These are phyloP conservation scores for Drosophila fulvimacula DNA, from an alignment of 2,888 invertebrate genomes.

Conservation along the genomic window DNA sequence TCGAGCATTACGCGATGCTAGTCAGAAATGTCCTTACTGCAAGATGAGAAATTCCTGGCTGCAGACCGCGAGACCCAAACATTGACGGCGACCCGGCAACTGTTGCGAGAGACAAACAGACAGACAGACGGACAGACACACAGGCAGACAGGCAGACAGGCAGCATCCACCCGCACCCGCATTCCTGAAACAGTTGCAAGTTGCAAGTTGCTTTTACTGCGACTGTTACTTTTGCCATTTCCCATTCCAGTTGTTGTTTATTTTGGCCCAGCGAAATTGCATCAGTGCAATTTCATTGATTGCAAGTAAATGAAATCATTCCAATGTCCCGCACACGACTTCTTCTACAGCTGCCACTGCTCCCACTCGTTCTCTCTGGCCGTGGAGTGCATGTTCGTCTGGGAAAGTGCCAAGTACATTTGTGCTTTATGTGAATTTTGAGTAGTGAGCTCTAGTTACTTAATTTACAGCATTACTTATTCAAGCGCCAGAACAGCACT, in stretches of 20 bases:
- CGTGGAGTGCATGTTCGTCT: not conserved
- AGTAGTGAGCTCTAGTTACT: slow-evolving; percentile 43
- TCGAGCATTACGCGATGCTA: slow-evolving; percentile 55
- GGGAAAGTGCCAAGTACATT: slow-evolving; percentile 39
- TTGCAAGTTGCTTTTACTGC: slow-evolving; percentile 52
- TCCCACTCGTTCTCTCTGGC: not conserved
- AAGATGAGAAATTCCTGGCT: slow-evolving; percentile 68
- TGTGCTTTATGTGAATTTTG: slow-evolving; percentile 40
- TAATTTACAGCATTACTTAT: slow-evolving; percentile 53
- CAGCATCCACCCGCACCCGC: not conserved
- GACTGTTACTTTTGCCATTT: slow-evolving; percentile 47
- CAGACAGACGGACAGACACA: slow-evolving; percentile 39
- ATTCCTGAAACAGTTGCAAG: slow-evolving; percentile 24
- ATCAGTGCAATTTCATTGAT: slow-evolving; percentile 80
- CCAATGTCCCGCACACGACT: slow-evolving; percentile 34
- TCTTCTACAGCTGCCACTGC: not conserved
- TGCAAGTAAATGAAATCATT: slow-evolving; percentile 81
- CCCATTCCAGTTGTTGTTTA: slow-evolving; percentile 57
- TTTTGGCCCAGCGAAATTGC: slow-evolving; percentile 72
- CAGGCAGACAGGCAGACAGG: not conserved
- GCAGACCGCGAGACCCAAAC: slow-evolving; percentile 36
- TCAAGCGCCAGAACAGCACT: slow-evolving; percentile 22
- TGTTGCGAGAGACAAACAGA: slow-evolving; percentile 53
- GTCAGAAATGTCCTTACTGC: slow-evolving; percentile 35
- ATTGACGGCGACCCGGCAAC: slow-evolving; percentile 27